Base-by-base conservation (phyloP, 92 coral and sea anemone species). In the Porites cylindrica region DNA sequence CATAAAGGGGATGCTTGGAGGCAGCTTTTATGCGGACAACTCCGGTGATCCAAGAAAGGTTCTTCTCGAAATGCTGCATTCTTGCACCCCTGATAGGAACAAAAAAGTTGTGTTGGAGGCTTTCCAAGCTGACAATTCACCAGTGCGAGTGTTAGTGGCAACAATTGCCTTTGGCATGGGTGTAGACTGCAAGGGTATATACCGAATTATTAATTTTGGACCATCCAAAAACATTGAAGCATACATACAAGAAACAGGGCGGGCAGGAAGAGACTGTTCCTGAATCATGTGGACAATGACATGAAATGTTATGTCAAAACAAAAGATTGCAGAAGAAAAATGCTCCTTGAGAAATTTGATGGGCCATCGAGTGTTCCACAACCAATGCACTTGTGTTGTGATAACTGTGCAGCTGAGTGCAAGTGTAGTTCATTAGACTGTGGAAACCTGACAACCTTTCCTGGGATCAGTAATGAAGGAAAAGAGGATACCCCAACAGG, bases 131-230 rank as follows among this genome's bases (percentile, higher is more conserved):
- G 86, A 63, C 9, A 64, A 78, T 62, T 63, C 79, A 16, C 13
- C 12, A 9, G n/a, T 93, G 26, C 56, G 90, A 43, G 68, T 88
- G 0, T 67, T 94, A 2, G 70, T 91, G 21, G 93, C 94, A 19
- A 94, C 97, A 6, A 86, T 91, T 72, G 94, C 93, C 13, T 94
- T 89, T 76, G 93, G 93, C 1, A 94, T 94, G 97, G 95, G 93
- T 0, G 80, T 89, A 0, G 86, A 91, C 77, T 89, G 94, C 50
- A 87, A 90, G 20, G 82, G 90, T 9, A 94, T 94, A 0, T 52
- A 83, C 23, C 17, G 78, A 7, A 81, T 82, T 3, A 88, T 94
- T 21, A 93, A 94, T 51, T 92, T 94, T 94, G 93, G 98, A 0
- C 94, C 93, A 63, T 75, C 94, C 5, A 92, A 90, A 66, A 85